Base-by-base conservation (phyloP, 2,888 invertebrate species). In the Diadegma fenestrale region DNA sequence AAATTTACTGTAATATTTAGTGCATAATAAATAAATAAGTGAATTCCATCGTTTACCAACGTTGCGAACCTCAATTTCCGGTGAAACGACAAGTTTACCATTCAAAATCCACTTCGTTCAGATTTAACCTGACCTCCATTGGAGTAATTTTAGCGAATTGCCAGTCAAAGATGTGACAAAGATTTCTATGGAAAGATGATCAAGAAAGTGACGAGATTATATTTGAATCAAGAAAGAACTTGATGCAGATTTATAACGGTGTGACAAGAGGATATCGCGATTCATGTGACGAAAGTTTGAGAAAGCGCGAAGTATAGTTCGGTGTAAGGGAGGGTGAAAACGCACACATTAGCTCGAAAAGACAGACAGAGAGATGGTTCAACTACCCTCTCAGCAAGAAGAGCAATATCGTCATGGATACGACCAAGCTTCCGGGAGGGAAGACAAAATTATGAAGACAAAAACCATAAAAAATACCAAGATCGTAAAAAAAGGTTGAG, bases 401-500 rank as follows among this genome's bases (percentile, higher is more conserved):
- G 63, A 64, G 71, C 64, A 12, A 77, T 41, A 82, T 84, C 61
- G 80, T 84, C 84, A 84, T 77, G 84, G 77, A 80, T 48, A 84
- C 84, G 37, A 37, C 8, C 54, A 84, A 80, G 80, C 72, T 72
- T 80, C 71, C 37, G 8, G 8, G 64, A n/a, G 64, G 63, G 75
- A 51, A 41, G 51, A 77, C 51, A 54, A 17, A 54, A 30, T 43
- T 33, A 48, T 41, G 54, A 63, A 51, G 17, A 19, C 54, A 45
- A 71, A 45, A 71, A 26, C 43, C 76, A 22, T 51, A 14, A 69
- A 43, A 69, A 76, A 37, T 12, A 3, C 26, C 14, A 22, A 26
- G 10, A 26, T 58, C 26, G 14, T 58, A 26, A 58, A 30, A 41
- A 22, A 58, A 26, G 26, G 5, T 30, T 30, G 6, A 22, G 22